Conservation (phyloP, 2,888 invertebrate species). For the Nudaria mundana region DNA sequence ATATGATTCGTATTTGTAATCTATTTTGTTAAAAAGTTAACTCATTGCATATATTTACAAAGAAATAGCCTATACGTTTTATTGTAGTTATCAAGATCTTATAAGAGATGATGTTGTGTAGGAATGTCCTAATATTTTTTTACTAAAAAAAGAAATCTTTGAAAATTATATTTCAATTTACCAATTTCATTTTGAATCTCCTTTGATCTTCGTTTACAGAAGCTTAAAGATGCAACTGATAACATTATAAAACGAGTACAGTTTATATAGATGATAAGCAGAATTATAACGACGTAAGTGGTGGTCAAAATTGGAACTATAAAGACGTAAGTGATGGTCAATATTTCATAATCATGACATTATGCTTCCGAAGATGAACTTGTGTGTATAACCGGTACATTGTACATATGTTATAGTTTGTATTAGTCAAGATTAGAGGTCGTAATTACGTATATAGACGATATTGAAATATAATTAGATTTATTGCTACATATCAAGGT, state of each 20-base stretch:
- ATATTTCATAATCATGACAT: slow-evolving; percentile 59
- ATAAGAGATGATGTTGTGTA: too few species aligned
- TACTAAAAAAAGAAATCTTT: too few species aligned
- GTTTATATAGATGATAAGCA: slow-evolving; percentile 66
- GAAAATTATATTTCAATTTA: slow-evolving; percentile 31
- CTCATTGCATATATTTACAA: too few species aligned
- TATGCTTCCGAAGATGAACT: slow-evolving; percentile 51
- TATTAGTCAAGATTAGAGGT: slow-evolving; percentile 6
- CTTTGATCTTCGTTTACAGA: slow-evolving; percentile 36
- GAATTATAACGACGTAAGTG: slow-evolving; percentile 59
- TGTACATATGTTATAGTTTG: slow-evolving; percentile 8
- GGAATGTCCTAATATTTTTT: too few species aligned
- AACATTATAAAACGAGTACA: slow-evolving; percentile 47
- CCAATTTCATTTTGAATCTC: slow-evolving; percentile 57
- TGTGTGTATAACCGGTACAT: slow-evolving; percentile 41
- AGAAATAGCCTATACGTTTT: too few species aligned
- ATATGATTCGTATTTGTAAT: too few species aligned
- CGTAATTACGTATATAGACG: slow-evolving; percentile 3
- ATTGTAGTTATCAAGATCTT: too few species aligned
- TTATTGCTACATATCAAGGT: slow-evolving; percentile 7
- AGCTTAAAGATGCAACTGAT: slow-evolving; percentile 57
- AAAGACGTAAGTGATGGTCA: slow-evolving; percentile 52
- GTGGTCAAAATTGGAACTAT: slow-evolving; percentile 56
- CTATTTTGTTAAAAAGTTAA: too few species aligned
- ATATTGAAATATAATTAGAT: slow-evolving; percentile 6